Conservation (phyloP, 2,113 vertebrate species). For the Cygnus buccinator region DNA sequence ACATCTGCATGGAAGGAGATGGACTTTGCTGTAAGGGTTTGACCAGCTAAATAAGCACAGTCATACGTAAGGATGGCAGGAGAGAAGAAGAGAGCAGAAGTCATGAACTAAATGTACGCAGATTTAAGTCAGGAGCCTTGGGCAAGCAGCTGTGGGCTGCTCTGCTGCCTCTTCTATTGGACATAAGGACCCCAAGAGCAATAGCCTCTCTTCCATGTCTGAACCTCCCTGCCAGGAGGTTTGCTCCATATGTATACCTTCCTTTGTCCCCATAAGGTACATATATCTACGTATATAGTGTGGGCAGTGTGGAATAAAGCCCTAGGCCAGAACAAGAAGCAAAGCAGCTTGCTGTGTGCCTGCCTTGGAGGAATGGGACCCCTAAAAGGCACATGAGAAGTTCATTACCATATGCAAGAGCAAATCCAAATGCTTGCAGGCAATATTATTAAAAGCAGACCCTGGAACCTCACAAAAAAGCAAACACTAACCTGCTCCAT, state of each 20-base stretch:
- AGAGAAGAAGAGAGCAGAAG: neutral
- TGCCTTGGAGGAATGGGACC: neutral
- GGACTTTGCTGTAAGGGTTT: neutral
- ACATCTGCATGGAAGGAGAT: neutral
- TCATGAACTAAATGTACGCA: neutral
- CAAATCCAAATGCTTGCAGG: neutral
- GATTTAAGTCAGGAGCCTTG: rapidly evolving
- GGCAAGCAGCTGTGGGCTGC: neutral
- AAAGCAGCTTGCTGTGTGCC: neutral
- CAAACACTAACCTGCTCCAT: neutral
- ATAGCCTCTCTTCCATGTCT: neutral
- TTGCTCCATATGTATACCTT: neutral
- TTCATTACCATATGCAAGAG: neutral
- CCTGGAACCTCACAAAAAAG: neutral
- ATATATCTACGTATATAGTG: rapidly evolving
- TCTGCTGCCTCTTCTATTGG: neutral
- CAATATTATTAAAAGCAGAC: neutral
- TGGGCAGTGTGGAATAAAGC: neutral
- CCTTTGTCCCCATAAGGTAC: neutral
- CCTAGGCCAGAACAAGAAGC: neutral
- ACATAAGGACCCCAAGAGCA: neutral
- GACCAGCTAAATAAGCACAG: neutral
- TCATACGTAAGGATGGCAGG: neutral
- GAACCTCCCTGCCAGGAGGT: neutral
- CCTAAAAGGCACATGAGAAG: neutral